Conservation (phyloP, 92 coral and sea anemone genomes). For the Porites lobata region DNA sequence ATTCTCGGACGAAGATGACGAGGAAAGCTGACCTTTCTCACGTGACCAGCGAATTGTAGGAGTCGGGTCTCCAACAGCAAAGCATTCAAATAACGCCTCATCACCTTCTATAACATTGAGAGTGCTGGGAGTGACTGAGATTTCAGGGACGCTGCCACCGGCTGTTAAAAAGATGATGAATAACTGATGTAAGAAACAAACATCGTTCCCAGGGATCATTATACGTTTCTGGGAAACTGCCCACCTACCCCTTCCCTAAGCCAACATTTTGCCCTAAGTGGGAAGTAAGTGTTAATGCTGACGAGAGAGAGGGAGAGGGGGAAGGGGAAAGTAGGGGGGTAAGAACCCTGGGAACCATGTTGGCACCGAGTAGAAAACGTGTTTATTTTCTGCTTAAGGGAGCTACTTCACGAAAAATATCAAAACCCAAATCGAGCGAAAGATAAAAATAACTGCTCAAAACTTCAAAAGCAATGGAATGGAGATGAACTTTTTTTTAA, state of each 20-base stretch:
- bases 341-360: too few species aligned
- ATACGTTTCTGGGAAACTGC: too few species aligned
- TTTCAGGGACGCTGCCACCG: slow-evolving; percentile 87
- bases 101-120: slow-evolving; percentile 85
- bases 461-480: too few species aligned
- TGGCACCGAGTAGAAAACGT: too few species aligned
- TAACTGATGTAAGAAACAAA: background rate
- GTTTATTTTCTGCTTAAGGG: background rate
- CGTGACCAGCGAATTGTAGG: slow-evolving; percentile 87
- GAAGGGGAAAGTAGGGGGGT: too few species aligned
- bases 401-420: background rate
- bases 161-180: slow-evolving; percentile 52
- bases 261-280: too few species aligned
- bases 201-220: background rate
- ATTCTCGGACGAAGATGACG: slow-evolving; percentile 69
- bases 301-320: background rate
- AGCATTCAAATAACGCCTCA: slow-evolving; percentile 83
- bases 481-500: too few species aligned
- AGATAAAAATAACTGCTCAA: too few species aligned
- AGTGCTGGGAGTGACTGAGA: slow-evolving; percentile 66
- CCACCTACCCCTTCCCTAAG: too few species aligned
- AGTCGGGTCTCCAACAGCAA: slow-evolving; percentile 82
- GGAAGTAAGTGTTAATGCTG: too few species aligned
- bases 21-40: slow-evolving; percentile 72
- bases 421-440: background rate